Conservation (phyloP, 2,888 invertebrate genomes). For the Limenitis camilla region DNA sequence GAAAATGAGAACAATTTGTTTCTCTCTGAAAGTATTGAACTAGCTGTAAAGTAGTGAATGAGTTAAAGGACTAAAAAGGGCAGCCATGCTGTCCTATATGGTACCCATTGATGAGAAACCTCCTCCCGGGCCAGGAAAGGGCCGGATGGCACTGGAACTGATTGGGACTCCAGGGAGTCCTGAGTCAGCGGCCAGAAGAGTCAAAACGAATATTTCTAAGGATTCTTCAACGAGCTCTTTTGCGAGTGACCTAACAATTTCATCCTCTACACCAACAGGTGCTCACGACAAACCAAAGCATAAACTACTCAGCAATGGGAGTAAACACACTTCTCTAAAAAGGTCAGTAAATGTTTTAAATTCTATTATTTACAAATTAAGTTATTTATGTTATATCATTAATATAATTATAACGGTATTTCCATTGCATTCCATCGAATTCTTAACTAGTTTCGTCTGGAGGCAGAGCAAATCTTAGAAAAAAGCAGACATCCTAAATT, state of each 20-base stretch:
- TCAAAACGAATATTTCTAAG: constrained; percentile 68
- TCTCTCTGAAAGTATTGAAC: not conserved
- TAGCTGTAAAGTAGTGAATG: constrained; percentile 20
- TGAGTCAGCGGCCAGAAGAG: constrained; percentile 45
- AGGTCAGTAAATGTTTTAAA: constrained; percentile 66
- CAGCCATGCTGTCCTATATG: constrained; percentile 85
- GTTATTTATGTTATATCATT: too few relatives aligned
- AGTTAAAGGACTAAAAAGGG: constrained; percentile 19
- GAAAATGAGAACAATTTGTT: constrained; percentile 11
- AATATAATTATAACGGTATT: too few relatives aligned
- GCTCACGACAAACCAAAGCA: constrained; percentile 79
- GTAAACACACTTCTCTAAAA: constrained; percentile 81
- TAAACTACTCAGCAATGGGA: constrained; percentile 80
- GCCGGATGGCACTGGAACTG: constrained; percentile 62
- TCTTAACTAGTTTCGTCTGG: too few relatives aligned
- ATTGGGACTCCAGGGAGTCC: constrained; percentile 52
- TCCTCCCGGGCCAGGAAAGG: constrained; percentile 75
- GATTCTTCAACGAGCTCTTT: constrained; percentile 83
- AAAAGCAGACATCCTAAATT: too few relatives aligned
- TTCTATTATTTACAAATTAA: too few relatives aligned
- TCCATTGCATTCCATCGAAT: too few relatives aligned
- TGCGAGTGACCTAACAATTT: constrained; percentile 78
- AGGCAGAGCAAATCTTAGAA: too few relatives aligned
- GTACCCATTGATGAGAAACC: constrained; percentile 85
- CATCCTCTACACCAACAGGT: constrained; percentile 77